These are phyloP conservation scores for Turdus rufiventris DNA, from an alignment of 2,113 vertebrate species.

Conservation along the genomic window DNA sequence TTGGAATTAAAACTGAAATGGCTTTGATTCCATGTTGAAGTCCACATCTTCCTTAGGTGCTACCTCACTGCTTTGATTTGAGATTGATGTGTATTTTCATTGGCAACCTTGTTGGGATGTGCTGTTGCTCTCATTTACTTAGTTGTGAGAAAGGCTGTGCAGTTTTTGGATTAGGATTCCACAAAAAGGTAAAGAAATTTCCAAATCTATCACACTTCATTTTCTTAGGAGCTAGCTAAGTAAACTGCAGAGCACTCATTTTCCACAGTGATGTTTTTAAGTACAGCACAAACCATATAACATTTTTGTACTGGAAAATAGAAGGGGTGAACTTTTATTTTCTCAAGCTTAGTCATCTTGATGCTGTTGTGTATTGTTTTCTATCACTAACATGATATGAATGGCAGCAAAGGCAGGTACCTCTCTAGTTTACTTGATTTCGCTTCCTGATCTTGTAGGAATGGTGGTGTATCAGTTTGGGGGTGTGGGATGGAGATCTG, in stretches of 20 bases:
- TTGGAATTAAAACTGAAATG: background rate
- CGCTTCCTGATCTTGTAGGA: background rate
- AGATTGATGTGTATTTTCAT: background rate
- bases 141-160: background rate
- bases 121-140: background rate
- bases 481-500: background rate
- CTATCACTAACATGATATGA: accelerated
- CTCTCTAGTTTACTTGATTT: background rate
- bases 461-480: background rate
- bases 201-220: background rate
- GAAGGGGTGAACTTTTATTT: background rate
- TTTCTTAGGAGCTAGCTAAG: background rate
- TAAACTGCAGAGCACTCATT: background rate
- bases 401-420: background rate
- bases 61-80: background rate
- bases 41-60: background rate
- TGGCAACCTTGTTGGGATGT: background rate
- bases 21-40: background rate
- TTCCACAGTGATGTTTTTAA: background rate
- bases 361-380: background rate
- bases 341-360: background rate
- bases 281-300: background rate
- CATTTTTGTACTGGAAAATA: background rate
- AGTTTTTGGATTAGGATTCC: background rate
- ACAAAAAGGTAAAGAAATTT: background rate